Base-by-base conservation (phyloP, 2,113 vertebrate genomes). In the Phoxinus phoxinus region DNA sequence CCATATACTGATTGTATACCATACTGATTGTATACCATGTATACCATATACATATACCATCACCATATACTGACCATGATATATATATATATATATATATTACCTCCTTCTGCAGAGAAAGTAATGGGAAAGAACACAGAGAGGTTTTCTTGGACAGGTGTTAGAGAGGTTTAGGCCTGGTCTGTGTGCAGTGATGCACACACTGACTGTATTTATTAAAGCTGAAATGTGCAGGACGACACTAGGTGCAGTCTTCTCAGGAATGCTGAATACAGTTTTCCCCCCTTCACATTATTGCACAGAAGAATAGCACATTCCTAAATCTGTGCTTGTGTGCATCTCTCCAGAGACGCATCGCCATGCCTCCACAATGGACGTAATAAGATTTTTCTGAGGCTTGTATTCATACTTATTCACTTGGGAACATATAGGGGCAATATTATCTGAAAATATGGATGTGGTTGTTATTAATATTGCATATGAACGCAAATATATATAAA, bases 181-280 rank as follows among this genome's bases (percentile, higher is more conserved):
- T 27, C 69, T 81, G 81, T 72, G n/a, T 79, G 87, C 56, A 8
- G 37, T 41, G 63, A n/a, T 44, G 48, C 71, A 15, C 71, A 15
- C 44, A 77, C 76, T 72, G 61, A 32, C 48, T 67, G 71, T 77
- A 76, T 89, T 82, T 81, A 85, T 85, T 77, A 65, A 87, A 72
- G 83, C 69, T 44, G 75, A 79, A 83, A 71, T 30, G 41, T 46
- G 81, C 61, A 78, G 63, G 6, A 53, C 27, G 71, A 32, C 63
- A 27, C 30, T 72, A 32, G 30, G 19, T 9, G 0, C 27, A 21
- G 25, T 30, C 25, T 10, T 56, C 67, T 41, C 30, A 75, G 58
- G 63, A 86, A 75, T 71, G 32, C 79, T 71, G 53, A 63, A 79
- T 53, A 44, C 23, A 35, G 35, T 51, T 32, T 15, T 23, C 63